Evolutionary conservation across 2,797 vertebrate genomes (phyloP).

Genomic region (Pipistrellus kuhlii): DNA sequence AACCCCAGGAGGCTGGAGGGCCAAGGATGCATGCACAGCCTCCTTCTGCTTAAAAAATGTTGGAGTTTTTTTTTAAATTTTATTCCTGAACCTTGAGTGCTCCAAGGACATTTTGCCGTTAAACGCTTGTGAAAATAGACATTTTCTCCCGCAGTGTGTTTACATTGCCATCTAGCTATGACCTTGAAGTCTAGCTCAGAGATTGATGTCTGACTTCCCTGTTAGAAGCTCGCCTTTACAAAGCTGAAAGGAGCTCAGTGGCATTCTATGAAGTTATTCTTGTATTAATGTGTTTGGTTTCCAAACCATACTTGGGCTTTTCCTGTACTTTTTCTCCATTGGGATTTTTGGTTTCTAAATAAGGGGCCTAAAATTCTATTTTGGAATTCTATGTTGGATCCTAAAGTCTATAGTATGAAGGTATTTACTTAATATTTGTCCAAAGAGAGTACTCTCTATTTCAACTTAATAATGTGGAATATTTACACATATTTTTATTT

Average conservation of each 20-base stretch:
- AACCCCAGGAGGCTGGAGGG: neutral
- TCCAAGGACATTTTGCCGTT: slow-evolving; percentile 32
- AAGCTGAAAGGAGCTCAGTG: neutral
- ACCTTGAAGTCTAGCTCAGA: slow-evolving; percentile 11
- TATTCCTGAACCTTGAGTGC: neutral
- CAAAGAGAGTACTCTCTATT: neutral
- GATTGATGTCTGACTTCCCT: slow-evolving; percentile 7
- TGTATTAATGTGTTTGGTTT: slow-evolving; percentile 2
- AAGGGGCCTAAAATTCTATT: neutral
- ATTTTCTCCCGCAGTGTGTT: neutral
- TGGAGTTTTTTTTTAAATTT: neutral
- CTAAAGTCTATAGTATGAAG: neutral
- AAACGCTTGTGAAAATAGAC: slow-evolving; percentile 51
- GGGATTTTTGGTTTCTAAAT: neutral
- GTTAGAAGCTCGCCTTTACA: neutral
- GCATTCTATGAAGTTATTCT: neutral
- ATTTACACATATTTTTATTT: slow-evolving; percentile 22
- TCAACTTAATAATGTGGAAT: slow-evolving; percentile 21
- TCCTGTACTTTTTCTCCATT: neutral
- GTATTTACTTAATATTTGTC: slow-evolving; percentile 47
- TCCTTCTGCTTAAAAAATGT: neutral
- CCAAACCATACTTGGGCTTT: neutral
- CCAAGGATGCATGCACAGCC: neutral
- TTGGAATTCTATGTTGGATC: slow-evolving; percentile 24
- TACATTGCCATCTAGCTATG: neutral